Percentiles rank a stretch among this genome's conserved stretches.
Conservation (phyloP, 2,113 vertebrate genomes). For the Sinocyclocheilus anophthalmus region DNA sequence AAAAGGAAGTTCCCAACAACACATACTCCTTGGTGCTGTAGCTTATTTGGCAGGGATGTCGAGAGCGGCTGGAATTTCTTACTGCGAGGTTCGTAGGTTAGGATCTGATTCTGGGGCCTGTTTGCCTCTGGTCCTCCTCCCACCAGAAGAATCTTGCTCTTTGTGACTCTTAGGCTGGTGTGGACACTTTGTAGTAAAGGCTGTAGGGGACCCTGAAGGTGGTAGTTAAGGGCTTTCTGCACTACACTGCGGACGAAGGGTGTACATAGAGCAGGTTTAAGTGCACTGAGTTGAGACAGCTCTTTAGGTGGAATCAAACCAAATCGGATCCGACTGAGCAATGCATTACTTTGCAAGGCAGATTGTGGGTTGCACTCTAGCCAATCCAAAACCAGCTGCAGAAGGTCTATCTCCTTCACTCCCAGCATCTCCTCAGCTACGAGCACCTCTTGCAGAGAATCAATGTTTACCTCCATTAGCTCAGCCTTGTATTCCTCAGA, state of each 20-base stretch:
- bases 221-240: slow-evolving; percentile 88
- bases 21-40: slow-evolving; percentile 84
- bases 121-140: slow-evolving; percentile 78
- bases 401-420: slow-evolving; percentile 80
- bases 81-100: slow-evolving; percentile 81
- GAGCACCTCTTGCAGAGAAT: slow-evolving; percentile 78
- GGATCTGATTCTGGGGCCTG: slow-evolving; percentile 74
- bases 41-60: slow-evolving; percentile 68
- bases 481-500: slow-evolving; percentile 66
- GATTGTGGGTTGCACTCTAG: slow-evolving; percentile 79
- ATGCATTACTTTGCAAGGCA: slow-evolving; percentile 72
- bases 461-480: slow-evolving; percentile 82
- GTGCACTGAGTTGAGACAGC: slow-evolving; percentile 72
- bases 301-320: slow-evolving; percentile 76
- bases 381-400: slow-evolving; percentile 85
- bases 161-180: slow-evolving; percentile 77
- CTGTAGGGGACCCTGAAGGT: slow-evolving; percentile 78
- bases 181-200: slow-evolving; percentile 84
- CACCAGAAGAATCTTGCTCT: slow-evolving; percentile 79
- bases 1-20: slow-evolving; percentile 89
- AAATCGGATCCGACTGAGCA: slow-evolving; percentile 85
- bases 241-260: slow-evolving; percentile 83
- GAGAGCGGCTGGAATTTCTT: slow-evolving; percentile 76
- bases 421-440: slow-evolving; percentile 79
- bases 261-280: slow-evolving; percentile 76